phyloP scores from a whole-genome alignment of 2,797 vertebrate species.

The Perodicticus potto region DNA sequence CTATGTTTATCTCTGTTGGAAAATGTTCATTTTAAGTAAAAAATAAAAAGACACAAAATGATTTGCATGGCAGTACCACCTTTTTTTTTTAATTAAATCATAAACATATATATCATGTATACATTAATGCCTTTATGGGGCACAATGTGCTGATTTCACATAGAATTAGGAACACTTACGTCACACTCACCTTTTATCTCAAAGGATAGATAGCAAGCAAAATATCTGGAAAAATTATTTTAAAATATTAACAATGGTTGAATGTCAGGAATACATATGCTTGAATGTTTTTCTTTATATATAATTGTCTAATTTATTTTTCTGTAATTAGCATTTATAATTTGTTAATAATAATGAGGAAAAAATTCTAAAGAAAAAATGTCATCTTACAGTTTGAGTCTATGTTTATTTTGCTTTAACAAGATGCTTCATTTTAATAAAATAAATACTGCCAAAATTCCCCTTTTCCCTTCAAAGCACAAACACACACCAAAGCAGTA shows the following conservation, averaged over 20 bases:
- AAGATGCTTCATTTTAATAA: constrained; percentile 18
- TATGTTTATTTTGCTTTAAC: background rate
- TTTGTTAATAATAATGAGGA: background rate
- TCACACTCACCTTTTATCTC: background rate
- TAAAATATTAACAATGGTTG: background rate
- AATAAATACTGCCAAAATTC: background rate
- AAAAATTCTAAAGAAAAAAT: background rate
- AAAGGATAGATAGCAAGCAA: background rate
- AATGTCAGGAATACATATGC: background rate
- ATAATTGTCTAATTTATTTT: constrained; percentile 27
- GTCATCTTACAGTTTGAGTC: background rate
- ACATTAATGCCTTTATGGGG: no score
- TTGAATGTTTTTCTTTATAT: background rate
- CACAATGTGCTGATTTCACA: no score
- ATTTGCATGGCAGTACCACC: background rate
- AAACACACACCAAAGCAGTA: background rate
- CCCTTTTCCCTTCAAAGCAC: background rate
- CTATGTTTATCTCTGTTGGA: background rate
- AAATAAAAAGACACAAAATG: background rate
- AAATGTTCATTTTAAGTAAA: background rate
- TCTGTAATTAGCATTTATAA: background rate
- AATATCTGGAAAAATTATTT: background rate
- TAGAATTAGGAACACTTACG: no score
- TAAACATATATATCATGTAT: no score
- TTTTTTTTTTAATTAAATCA: background rate